Base-by-base conservation (phyloP, 2,888 invertebrate genomes). In the Diarsia brunnea region DNA sequence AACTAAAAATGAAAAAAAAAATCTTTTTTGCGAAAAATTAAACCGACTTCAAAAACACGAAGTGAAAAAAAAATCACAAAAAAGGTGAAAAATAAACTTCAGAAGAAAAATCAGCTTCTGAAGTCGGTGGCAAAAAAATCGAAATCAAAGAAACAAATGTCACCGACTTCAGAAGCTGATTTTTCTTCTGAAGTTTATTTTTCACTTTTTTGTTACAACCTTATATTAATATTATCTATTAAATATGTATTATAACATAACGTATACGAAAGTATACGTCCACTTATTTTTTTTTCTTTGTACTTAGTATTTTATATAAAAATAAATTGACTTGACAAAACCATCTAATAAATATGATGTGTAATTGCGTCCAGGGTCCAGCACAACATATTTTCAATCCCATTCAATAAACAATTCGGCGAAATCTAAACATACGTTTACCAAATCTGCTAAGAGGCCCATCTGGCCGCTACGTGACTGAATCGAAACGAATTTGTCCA, bases 401-500 rank as follows among this genome's bases (percentile, higher is more conserved):
- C 90, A 92, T 95, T 95, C 93, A 94, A 95, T 95, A 93, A 95
- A 94, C 92, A 93, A 88, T 90, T 90, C 74, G 87, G 82, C 84
- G 87, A 92, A 93, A 94, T 92, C 91, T 94, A 95, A 95, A 95
- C 95, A 95, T 92, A 94, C 92, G 93, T 91, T 93, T 91, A 92
- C 90, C 87, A 94, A 95, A 95, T 94, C 94, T 93, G 93, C 94
- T 94, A 94, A 96, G 93, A 94, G 93, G 93, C 93, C 94, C 93
- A 95, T 95, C 93, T 92, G 87, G 87, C 81, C 90, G 90, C 91
- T 93, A 95, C 95, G 95, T 95, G 96, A 96, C 95, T 93, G 94
- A 96, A 94, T 95, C 94, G 93, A 92, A 95, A 93, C 93, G 95
- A 93, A 95, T 96, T 96, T 95, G 95, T 96, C 95, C 91, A 90